Conservation (phyloP, 2,888 invertebrate genomes). For the Phymatocera aterrima region DNA sequence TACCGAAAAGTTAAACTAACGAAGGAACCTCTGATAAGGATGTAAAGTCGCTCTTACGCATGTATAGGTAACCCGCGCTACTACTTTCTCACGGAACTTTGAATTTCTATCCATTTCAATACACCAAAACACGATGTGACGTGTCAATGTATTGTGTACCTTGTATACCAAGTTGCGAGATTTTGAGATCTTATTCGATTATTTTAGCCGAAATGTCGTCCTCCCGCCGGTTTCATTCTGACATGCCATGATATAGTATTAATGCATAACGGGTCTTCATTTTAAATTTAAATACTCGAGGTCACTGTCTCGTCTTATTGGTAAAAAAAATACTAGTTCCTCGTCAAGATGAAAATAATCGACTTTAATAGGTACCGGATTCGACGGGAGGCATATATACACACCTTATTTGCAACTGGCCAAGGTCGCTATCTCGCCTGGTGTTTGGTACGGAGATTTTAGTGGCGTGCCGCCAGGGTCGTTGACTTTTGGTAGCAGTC, state of each 20-base stretch:
- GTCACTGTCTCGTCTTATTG: constrained; percentile 21
- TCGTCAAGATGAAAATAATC: background rate
- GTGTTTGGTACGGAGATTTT: background rate
- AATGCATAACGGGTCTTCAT: background rate
- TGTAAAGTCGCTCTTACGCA: too few species aligned
- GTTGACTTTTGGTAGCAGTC: background rate
- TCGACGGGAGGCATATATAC: background rate
- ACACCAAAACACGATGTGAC: too few species aligned
- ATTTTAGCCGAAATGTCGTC: background rate
- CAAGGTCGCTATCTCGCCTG: constrained; percentile 24
- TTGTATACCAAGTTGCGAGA: background rate
- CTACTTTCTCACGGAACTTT: too few species aligned
- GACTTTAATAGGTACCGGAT: constrained; percentile 19
- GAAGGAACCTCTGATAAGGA: too few species aligned
- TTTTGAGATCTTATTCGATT: background rate
- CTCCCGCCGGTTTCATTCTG: background rate
- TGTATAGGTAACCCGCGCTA: too few species aligned
- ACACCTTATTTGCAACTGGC: constrained; percentile 6
- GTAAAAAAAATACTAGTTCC: constrained; percentile 21
- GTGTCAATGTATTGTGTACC: too few species aligned
- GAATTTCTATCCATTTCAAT: too few species aligned
- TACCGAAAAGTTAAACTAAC: too few species aligned
- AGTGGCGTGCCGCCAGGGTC: constrained; percentile 38
- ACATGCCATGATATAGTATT: too few species aligned
- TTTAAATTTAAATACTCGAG: background rate